These are phyloP conservation scores for Scaptodrosophila lebanonensis DNA, from an alignment of 1,140 invertebrate species.

Conservation along the genomic window DNA sequence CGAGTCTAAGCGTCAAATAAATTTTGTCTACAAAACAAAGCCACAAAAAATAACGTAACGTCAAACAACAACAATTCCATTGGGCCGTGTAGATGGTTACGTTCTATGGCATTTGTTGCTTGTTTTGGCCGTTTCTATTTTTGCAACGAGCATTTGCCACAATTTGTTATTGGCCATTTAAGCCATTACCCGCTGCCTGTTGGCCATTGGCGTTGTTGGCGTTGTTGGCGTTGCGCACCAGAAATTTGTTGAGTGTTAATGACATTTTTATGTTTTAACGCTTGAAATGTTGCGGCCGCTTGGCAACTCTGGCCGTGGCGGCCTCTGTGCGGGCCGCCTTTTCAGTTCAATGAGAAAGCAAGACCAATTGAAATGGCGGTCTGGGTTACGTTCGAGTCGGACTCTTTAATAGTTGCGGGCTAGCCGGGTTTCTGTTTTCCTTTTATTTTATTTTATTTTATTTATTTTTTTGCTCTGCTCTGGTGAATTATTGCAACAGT, in stretches of 20 bases:
- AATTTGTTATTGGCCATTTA: slow-evolving; percentile 74
- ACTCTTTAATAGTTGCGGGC: too few species aligned
- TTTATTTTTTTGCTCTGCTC: too few species aligned
- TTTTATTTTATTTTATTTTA: not conserved
- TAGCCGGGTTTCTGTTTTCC: not conserved
- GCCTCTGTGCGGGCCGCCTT: slow-evolving; percentile 20
- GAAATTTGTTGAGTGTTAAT: slow-evolving; percentile 73
- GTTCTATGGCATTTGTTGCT: slow-evolving; percentile 37
- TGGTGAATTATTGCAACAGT: too few species aligned
- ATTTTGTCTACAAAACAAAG: slow-evolving; percentile 57
- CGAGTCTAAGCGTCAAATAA: slow-evolving; percentile 66
- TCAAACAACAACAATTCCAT: slow-evolving; percentile 40
- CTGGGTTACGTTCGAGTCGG: slow-evolving; percentile 35
- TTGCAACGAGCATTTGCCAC: slow-evolving; percentile 55
- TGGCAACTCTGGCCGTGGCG: slow-evolving; percentile 29
- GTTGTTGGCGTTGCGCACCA: slow-evolving; percentile 22
- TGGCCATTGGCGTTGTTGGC: slow-evolving; percentile 52
- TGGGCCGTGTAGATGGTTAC: slow-evolving; percentile 16
- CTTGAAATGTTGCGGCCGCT: slow-evolving; percentile 51
- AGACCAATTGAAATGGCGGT: slow-evolving; percentile 52
- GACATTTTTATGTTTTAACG: slow-evolving; percentile 74
- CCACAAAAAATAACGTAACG: slow-evolving; percentile 26
- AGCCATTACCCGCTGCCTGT: slow-evolving; percentile 36
- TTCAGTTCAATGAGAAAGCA: slow-evolving; percentile 20
- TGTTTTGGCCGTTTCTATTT: slow-evolving; percentile 14